Evolutionary conservation across 2,888 invertebrate species (phyloP).

Genomic region (Carcina quercana): DNA sequence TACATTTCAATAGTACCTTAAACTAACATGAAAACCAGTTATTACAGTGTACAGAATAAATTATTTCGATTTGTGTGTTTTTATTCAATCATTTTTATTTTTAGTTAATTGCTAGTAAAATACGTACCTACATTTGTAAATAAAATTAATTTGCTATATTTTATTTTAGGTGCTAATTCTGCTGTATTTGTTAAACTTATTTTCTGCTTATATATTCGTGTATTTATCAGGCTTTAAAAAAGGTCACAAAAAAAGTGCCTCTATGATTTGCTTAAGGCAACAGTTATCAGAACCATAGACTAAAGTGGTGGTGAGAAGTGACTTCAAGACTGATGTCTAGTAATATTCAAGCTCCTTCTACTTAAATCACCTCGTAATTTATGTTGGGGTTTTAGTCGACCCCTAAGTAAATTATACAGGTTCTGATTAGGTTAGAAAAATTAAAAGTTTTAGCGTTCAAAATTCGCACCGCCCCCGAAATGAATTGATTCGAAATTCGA

Average conservation of each 20-base stretch:
- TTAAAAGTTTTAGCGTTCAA: slow-evolving; percentile 38
- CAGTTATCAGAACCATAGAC: slow-evolving; percentile 66
- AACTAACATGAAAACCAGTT: slow-evolving; percentile 45
- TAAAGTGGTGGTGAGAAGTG: slow-evolving; percentile 62
- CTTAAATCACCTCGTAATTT: slow-evolving; percentile 75
- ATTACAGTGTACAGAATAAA: slow-evolving; percentile 62
- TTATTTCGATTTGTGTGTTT: slow-evolving; percentile 62
- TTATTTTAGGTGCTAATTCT: slow-evolving; percentile 65
- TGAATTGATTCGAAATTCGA: slow-evolving; percentile 40
- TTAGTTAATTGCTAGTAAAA: slow-evolving; percentile 61
- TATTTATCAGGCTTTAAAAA: slow-evolving; percentile 30
- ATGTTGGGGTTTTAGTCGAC: slow-evolving; percentile 45
- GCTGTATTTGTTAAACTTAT: slow-evolving; percentile 17
- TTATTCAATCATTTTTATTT: slow-evolving; percentile 48
- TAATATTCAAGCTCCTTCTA: slow-evolving; percentile 59
- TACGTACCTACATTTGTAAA: slow-evolving; percentile 45
- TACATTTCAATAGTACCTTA: slow-evolving; percentile 32
- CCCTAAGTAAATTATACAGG: slow-evolving; percentile 73
- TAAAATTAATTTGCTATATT: slow-evolving; percentile 60
- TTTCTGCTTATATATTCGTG: background rate
- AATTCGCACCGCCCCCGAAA: slow-evolving; percentile 51
- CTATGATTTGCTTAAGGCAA: slow-evolving; percentile 29
- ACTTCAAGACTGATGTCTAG: slow-evolving; percentile 50
- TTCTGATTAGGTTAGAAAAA: slow-evolving; percentile 73
- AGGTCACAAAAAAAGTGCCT: slow-evolving; percentile 48